These are phyloP conservation scores for Melanotaenia pygmaea DNA, from an alignment of 2,797 vertebrate genomes.

Conservation along the genomic window DNA sequence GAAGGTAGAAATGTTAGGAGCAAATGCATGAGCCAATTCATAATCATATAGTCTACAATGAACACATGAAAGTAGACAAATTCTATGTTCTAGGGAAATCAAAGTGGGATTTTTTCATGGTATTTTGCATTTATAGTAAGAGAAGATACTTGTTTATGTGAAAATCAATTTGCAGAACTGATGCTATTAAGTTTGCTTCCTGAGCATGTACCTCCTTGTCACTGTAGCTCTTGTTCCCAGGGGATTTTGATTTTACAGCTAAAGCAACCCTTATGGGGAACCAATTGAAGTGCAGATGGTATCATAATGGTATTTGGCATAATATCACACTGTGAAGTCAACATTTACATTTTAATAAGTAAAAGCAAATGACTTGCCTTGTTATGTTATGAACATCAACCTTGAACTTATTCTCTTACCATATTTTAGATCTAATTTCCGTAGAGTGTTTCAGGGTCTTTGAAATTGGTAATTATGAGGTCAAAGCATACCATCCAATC, in stretches of 20 bases:
- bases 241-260: not conserved
- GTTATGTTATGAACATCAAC: not conserved
- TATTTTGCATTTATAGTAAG: not conserved
- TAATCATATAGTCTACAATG: not conserved
- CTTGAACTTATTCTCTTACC: no score
- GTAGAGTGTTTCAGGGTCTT: no score
- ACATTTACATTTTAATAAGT: not conserved
- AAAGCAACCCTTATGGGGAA: not conserved
- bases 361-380: not conserved
- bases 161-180: not conserved
- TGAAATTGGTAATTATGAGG: not conserved
- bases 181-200: not conserved
- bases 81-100: not conserved
- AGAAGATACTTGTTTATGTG: not conserved
- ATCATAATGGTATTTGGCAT: not conserved
- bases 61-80: not conserved
- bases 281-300: not conserved
- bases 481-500: not conserved
- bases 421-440: no score
- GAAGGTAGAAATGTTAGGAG: not conserved
- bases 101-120: not conserved
- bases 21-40: not conserved
- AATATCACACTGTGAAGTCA: not conserved
- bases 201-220: not conserved
- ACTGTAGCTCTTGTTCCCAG: not conserved